These are phyloP conservation scores for Halcyon leucocephala DNA, from an alignment of 2,797 vertebrate genomes.

Conservation along the genomic window DNA sequence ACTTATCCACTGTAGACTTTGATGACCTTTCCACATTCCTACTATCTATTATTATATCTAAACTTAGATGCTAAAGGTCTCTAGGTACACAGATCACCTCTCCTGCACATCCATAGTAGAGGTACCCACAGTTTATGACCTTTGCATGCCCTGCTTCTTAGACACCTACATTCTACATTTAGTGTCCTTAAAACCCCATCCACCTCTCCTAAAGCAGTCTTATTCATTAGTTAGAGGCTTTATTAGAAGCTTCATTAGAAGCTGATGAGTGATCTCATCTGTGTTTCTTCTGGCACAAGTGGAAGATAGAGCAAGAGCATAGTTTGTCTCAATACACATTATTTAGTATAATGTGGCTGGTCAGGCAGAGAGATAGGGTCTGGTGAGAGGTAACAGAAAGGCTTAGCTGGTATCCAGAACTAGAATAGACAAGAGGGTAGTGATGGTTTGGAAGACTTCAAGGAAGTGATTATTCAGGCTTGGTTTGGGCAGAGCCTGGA, in stretches of 20 bases:
- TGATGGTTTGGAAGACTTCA: background rate
- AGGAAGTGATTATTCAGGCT: background rate
- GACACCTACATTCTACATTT: background rate
- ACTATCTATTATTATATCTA: background rate
- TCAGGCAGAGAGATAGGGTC: background rate
- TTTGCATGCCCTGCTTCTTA: background rate
- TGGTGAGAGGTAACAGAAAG: background rate
- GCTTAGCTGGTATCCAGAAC: background rate
- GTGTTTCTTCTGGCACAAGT: background rate
- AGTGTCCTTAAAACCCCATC: background rate
- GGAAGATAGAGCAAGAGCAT: background rate
- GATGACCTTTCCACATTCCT: background rate
- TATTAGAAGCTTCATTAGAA: background rate
- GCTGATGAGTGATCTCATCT: background rate
- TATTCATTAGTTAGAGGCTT: background rate
- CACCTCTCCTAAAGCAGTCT: background rate
- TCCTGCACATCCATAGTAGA: background rate
- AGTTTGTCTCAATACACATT: background rate
- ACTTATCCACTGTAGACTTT: background rate
- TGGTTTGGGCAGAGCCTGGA: background rate
- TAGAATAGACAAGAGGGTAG: background rate
- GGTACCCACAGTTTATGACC: background rate
- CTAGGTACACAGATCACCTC: background rate
- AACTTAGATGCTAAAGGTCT: background rate
- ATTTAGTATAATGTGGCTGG: background rate